Base-by-base conservation (phyloP, 2,888 invertebrate species). In the Stenurella melanura region DNA sequence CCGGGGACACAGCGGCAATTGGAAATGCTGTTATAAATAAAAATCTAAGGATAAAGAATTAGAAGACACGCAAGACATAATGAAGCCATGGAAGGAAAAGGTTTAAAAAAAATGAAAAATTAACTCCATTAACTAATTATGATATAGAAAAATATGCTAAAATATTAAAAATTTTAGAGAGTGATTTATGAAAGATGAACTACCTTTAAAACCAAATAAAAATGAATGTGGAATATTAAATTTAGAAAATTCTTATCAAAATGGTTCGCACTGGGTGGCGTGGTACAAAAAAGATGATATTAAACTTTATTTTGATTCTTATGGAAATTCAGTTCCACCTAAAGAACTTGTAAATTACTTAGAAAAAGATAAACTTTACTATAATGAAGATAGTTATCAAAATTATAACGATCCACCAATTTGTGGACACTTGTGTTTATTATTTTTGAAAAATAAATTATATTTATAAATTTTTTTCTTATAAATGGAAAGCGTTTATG, bases 241-340 rank as follows among this genome's bases (percentile, higher is more conserved):
- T 21, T 67, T 67, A 19, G 66, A 73, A 34, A 57, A 73, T 66
- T 73, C 73, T 73, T 34, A 66, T 57, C 66, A 73, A 73, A 73
- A 73, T 57, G 73, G 73, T 57, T 73, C 66, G 34, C 73, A 73
- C 34, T 73, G 73, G 73, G 58, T 57, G 38, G 73, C 73, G 6
- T 73, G 73, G 73, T 57, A 21, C 19, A 68, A 68, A 68, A 18
- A 68, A 17, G 26, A 19, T 50, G 67, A 68, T 19, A 54, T 67
- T n/a, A 67, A 34, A 42, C 50, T 38, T 67, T 67, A 67, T 67
- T 34, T 17, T 50, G 66, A 67, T 67, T 67, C 66, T 42, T 67
- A 30, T 67, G 42, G 66, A 67, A 50, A 67, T 67, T 38, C 34
- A 17, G 30, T 42, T 67, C 66, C 66, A 64, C 64, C 73, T 15